These are phyloP conservation scores for Cosmopolites sordidus DNA, from an alignment of 2,888 invertebrate species.

Conservation along the genomic window DNA sequence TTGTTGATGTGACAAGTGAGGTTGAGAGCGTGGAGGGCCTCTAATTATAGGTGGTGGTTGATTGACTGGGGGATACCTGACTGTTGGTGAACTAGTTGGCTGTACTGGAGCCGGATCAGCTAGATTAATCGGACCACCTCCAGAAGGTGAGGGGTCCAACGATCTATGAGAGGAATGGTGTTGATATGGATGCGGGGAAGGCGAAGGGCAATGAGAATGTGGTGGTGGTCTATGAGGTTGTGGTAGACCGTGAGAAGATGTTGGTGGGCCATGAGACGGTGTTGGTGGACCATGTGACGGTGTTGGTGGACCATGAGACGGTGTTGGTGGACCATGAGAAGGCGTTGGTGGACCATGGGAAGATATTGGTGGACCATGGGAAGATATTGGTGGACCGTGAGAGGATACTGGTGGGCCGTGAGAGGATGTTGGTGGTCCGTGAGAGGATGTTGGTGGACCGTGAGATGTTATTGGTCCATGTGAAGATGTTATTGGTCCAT, in stretches of 20 bases:
- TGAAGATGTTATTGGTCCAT: neutral
- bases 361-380: constrained; percentile 6
- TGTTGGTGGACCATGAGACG: constrained; percentile 14
- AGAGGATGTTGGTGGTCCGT: constrained; percentile 7
- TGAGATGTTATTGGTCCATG: neutral
- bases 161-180: constrained; percentile 45
- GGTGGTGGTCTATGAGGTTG: constrained; percentile 11
- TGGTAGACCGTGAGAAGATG: constrained; percentile 17
- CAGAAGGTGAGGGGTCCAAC: constrained; percentile 54
- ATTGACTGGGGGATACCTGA: constrained; percentile 24
- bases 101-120: constrained; percentile 41
- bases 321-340: constrained; percentile 22
- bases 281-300: constrained; percentile 1
- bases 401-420: neutral
- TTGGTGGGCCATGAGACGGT: constrained; percentile 17
- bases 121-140: constrained; percentile 51
- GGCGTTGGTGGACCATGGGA: constrained; percentile 6
- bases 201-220: constrained; percentile 27
- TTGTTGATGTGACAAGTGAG: constrained; percentile 11
- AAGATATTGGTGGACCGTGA: neutral
- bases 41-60: constrained; percentile 31
- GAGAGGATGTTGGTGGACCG: constrained; percentile 18
- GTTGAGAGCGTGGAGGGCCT: constrained; percentile 12
- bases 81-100: constrained; percentile 42
- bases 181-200: constrained; percentile 49